Conservation (phyloP, 2,797 vertebrate species). For the Podargus strigoides region DNA sequence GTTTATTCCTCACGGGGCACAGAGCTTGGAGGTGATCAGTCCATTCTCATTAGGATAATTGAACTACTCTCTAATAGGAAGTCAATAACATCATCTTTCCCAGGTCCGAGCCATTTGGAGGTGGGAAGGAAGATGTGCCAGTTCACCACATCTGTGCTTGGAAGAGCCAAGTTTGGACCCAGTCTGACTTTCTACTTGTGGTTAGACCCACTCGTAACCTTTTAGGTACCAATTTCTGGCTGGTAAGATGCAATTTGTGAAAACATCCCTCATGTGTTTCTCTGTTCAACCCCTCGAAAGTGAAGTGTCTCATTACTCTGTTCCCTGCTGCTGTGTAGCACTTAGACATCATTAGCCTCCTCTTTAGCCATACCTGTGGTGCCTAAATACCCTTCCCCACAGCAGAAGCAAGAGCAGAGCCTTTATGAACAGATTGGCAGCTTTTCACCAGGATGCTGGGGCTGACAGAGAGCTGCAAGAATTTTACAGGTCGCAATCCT, state of each 20-base stretch:
- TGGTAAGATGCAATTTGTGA: not conserved
- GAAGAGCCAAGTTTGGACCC: not conserved
- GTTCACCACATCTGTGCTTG: not conserved
- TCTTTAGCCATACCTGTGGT: not conserved
- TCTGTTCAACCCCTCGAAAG: not conserved
- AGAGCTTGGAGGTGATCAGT: fast-evolving
- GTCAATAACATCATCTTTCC: not conserved
- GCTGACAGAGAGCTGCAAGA: not conserved
- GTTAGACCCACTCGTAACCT: not conserved
- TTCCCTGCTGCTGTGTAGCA: not conserved
- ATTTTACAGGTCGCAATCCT: not conserved
- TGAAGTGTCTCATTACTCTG: not conserved
- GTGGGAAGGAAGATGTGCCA: not conserved
- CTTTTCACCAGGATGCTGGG: not conserved
- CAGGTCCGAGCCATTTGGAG: not conserved
- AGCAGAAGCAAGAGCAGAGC: not conserved
- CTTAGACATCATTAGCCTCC: not conserved
- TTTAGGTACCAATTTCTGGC: not conserved
- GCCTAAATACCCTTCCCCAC: not conserved
- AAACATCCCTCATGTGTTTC: not conserved
- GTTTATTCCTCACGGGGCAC: fast-evolving
- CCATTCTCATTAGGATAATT: not conserved
- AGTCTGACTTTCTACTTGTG: not conserved
- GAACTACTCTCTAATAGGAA: not conserved
- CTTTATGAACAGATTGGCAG: not conserved